Percentiles rank a stretch among this genome's conserved stretches.
Evolutionary conservation across 2,113 vertebrate species (phyloP).

Genomic region (Pionites leucogaster): DNA sequence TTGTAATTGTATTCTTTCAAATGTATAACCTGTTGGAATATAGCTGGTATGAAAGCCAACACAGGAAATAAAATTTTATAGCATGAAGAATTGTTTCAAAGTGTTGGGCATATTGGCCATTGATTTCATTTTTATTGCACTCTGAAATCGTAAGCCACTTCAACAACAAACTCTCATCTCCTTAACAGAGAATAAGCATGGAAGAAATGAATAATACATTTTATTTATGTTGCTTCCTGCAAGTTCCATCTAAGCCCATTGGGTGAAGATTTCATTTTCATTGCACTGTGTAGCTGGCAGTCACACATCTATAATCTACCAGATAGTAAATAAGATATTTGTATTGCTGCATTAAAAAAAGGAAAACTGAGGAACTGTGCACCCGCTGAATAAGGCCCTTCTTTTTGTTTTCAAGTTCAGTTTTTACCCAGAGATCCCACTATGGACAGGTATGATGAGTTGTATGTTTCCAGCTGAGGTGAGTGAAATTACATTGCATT

Average conservation of each 20-base stretch:
- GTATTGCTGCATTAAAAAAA: neutral
- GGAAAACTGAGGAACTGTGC: neutral
- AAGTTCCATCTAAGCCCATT: neutral
- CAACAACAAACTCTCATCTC: neutral
- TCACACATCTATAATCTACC: neutral
- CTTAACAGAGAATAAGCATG: constrained; percentile 34
- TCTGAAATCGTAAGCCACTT: constrained; percentile 19
- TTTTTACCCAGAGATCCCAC: neutral
- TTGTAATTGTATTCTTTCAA: neutral
- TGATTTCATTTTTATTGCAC: constrained; percentile 45
- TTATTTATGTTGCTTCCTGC: constrained; percentile 40
- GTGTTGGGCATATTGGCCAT: neutral
- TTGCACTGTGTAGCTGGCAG: neutral
- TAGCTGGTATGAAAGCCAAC: neutral
- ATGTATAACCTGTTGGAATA: neutral
- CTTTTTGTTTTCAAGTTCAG: neutral
- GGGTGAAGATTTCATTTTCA: constrained; percentile 34
- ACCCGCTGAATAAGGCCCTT: neutral
- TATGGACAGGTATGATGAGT: neutral
- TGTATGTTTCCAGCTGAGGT: neutral
- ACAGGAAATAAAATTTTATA: neutral
- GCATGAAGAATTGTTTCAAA: neutral
- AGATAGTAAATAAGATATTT: constrained; percentile 35
- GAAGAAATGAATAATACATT: constrained; percentile 54
- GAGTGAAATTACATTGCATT: neutral